Evolutionary conservation across 2,888 invertebrate species (phyloP).

Genomic region (Drosophila eohydei): DNA sequence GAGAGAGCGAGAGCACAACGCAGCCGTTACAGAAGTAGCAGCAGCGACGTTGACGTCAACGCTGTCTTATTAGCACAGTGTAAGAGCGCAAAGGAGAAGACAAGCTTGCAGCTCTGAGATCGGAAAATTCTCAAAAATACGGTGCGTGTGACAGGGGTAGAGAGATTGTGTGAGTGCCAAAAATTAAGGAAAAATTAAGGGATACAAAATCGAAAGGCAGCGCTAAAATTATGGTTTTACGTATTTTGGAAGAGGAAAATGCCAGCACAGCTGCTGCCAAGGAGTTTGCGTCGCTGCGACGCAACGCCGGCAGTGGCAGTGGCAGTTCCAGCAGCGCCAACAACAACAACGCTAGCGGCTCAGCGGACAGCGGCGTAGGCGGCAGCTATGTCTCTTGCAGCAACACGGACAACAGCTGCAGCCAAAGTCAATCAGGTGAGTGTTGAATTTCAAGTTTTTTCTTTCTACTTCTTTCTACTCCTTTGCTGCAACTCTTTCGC

Average conservation of each 20-base stretch:
- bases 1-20: slow-evolving; percentile 60
- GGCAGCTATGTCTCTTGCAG: slow-evolving; percentile 72
- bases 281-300: slow-evolving; percentile 51
- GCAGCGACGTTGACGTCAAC: slow-evolving; percentile 58
- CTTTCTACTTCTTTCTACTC: slow-evolving; percentile 6
- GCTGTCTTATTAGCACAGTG: slow-evolving; percentile 61
- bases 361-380: slow-evolving; percentile 71
- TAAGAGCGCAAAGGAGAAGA: slow-evolving; percentile 23
- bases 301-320: slow-evolving; percentile 31
- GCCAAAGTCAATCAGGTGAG: slow-evolving; percentile 81
- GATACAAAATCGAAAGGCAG: slow-evolving; percentile 18
- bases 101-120: slow-evolving; percentile 63
- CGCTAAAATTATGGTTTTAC: slow-evolving; percentile 87
- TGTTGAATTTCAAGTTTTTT: slow-evolving; percentile 55
- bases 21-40: slow-evolving; percentile 47
- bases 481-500: slow-evolving; percentile 17
- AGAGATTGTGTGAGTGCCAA: slow-evolving; percentile 53
- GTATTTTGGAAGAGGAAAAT: slow-evolving; percentile 87
- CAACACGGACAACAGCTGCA: slow-evolving; percentile 80
- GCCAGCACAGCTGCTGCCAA: slow-evolving; percentile 55
- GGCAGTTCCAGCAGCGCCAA: slow-evolving; percentile 38
- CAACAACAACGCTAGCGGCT: slow-evolving; percentile 62
- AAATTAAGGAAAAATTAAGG: slow-evolving; percentile 35
- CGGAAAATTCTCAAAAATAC: slow-evolving; percentile 43
- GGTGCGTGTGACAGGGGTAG: slow-evolving; percentile 22